phyloP scores from a whole-genome alignment of 2,888 invertebrate genomes.

The Lasioglossum oenotherae region DNA sequence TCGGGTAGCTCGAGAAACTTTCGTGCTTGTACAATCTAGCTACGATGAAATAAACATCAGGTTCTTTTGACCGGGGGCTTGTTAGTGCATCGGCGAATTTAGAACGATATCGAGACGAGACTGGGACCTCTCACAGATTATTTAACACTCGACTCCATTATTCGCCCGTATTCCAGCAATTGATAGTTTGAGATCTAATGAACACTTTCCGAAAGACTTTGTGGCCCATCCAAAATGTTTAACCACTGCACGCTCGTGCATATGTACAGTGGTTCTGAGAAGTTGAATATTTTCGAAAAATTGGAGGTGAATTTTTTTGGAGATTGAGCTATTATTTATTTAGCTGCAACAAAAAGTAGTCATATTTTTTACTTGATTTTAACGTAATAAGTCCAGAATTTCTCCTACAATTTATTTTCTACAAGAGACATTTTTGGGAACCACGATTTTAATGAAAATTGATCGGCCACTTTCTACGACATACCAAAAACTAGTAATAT shows the following conservation, averaged over 20 bases:
- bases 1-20: slow-evolving; percentile 46
- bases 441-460: too few relatives aligned
- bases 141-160: background rate
- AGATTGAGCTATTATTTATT: too few relatives aligned
- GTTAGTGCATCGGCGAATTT: slow-evolving; percentile 33
- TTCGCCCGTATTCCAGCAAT: background rate
- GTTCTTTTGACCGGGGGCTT: slow-evolving; percentile 36
- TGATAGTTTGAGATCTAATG: background rate
- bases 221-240: background rate
- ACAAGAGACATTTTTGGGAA: too few relatives aligned
- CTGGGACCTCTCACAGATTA: background rate
- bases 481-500: too few relatives aligned
- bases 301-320: too few relatives aligned
- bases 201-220: background rate
- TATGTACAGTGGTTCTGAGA: too few relatives aligned
- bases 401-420: too few relatives aligned
- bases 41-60: slow-evolving; percentile 56
- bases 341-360: too few relatives aligned
- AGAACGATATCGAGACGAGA: slow-evolving; percentile 25
- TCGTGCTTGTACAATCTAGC: slow-evolving; percentile 23
- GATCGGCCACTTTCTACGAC: too few relatives aligned
- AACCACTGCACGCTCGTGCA: background rate
- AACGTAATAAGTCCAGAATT: too few relatives aligned
- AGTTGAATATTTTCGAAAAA: too few relatives aligned
- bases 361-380: too few relatives aligned